phyloP scores from a whole-genome alignment of 2,797 vertebrate genomes.

The Peromyscus melanophrys region DNA sequence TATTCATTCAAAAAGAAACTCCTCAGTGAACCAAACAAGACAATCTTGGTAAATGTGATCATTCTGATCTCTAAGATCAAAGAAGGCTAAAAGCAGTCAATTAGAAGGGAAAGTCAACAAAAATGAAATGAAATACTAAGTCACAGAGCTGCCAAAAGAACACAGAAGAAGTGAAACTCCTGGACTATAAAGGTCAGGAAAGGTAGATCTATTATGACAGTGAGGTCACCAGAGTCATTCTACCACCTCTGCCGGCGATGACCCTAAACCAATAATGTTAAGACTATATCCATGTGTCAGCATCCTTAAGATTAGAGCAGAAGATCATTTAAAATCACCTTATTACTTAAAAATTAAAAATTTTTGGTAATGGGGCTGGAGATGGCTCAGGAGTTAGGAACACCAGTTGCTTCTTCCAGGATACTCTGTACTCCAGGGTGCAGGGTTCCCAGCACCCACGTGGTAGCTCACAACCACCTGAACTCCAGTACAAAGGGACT shows the following conservation, averaged over 20 bases:
- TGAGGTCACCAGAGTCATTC: background rate
- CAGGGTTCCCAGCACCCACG: background rate
- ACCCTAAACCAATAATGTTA: constrained; percentile 44
- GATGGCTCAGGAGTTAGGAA: background rate
- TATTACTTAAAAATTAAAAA: background rate
- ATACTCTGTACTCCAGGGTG: background rate
- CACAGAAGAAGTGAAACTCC: background rate
- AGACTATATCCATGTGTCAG: background rate
- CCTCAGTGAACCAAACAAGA: background rate
- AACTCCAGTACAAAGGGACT: background rate
- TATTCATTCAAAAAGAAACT: constrained; percentile 18
- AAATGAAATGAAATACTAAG: constrained; percentile 27
- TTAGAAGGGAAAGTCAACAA: constrained; percentile 23
- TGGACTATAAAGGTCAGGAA: background rate
- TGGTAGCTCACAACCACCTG: background rate
- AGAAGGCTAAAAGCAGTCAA: constrained; percentile 16
- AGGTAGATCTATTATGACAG: background rate
- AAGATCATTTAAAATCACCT: constrained; percentile 27
- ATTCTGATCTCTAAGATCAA: constrained; percentile 39
- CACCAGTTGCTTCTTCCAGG: background rate
- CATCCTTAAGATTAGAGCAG: constrained; percentile 3
- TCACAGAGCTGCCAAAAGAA: constrained; percentile 27
- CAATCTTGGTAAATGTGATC: constrained; percentile 33
- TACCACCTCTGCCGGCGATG: background rate
- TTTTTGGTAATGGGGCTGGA: background rate